These are phyloP conservation scores for Sylvicola cinctus DNA, from an alignment of 2,888 invertebrate species.

Conservation along the genomic window DNA sequence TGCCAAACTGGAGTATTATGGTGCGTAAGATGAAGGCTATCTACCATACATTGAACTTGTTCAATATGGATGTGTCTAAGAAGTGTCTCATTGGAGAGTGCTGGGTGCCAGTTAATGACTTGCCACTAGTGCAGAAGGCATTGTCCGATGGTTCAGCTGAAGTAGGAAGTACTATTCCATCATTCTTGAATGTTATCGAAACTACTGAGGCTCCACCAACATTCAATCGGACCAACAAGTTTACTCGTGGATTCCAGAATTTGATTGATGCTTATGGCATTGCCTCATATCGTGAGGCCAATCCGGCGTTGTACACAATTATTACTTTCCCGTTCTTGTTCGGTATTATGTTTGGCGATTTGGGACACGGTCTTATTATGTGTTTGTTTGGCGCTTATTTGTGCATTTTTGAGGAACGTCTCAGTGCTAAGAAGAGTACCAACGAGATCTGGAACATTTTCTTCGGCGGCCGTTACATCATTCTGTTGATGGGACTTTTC, in stretches of 20 bases:
- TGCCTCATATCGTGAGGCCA: slow-evolving; percentile 79
- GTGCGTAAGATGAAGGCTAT: slow-evolving; percentile 79
- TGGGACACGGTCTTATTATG: slow-evolving; percentile 78
- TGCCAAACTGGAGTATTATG: slow-evolving; percentile 65
- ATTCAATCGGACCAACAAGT: slow-evolving; percentile 78
- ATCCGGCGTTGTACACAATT: slow-evolving; percentile 72
- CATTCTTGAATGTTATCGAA: slow-evolving; percentile 78
- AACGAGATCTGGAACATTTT: slow-evolving; percentile 93
- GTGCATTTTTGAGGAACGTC: slow-evolving; percentile 56
- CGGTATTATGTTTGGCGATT: slow-evolving; percentile 91
- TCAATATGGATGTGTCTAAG: slow-evolving; percentile 77
- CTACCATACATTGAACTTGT: slow-evolving; percentile 81
- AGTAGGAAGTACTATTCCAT: slow-evolving; percentile 73
- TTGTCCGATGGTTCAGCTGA: slow-evolving; percentile 62
- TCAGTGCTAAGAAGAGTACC: slow-evolving; percentile 43
- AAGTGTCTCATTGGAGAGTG: slow-evolving; percentile 81
- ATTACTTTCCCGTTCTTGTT: slow-evolving; percentile 91
- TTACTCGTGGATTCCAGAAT: slow-evolving; percentile 81
- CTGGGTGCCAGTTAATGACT: slow-evolving; percentile 59
- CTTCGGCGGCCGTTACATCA: slow-evolving; percentile 93
- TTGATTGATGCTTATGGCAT: slow-evolving; percentile 88
- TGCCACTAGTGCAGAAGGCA: slow-evolving; percentile 53
- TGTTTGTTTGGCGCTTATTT: slow-evolving; percentile 59
- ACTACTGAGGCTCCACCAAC: slow-evolving; percentile 70
- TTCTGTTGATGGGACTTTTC: slow-evolving; percentile 90